Conservation (phyloP, 2,888 invertebrate species). For the Phrixothrix hirtus region DNA sequence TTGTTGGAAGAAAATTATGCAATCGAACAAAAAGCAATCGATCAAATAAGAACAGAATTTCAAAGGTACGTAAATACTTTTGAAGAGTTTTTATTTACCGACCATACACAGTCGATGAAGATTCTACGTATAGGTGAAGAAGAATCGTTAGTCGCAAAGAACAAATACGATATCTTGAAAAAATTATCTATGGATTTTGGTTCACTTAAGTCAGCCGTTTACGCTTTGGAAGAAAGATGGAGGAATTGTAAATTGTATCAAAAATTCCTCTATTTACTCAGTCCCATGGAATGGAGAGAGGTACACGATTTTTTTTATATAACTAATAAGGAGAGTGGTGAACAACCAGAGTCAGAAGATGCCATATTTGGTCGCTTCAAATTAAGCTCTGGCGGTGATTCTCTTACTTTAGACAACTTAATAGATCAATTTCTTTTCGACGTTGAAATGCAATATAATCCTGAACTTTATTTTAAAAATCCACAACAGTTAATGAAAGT, state of each 20-base stretch:
- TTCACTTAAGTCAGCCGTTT: conserved; percentile 55
- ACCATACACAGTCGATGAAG: conserved; percentile 65
- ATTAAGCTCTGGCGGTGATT: conserved; percentile 33
- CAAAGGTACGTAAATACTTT: conserved; percentile 61
- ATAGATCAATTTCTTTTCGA: conserved; percentile 60
- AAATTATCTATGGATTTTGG: conserved; percentile 54
- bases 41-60: conserved; percentile 57
- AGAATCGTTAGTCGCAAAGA: conserved; percentile 54
- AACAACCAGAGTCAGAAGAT: conserved; percentile 9
- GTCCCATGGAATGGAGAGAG: conserved; percentile 64
- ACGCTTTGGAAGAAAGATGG: conserved; percentile 67
- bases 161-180: conserved; percentile 56
- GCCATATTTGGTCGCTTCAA: conserved; percentile 32
- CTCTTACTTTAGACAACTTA: conserved; percentile 47
- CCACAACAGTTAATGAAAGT: conserved; percentile 62
- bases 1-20: conserved; percentile 61
- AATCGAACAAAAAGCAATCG: conserved; percentile 60
- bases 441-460: conserved; percentile 54
- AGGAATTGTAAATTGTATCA: conserved; percentile 67
- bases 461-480: conserved; percentile 62
- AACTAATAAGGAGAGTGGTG: conserved; percentile 9
- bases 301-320: conserved; percentile 55
- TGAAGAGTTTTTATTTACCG: conserved; percentile 64
- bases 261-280: conserved; percentile 68
- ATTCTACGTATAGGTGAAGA: conserved; percentile 59